Evolutionary conservation across 2,888 invertebrate genomes (phyloP).

Genomic region (Chymomyza amoena): DNA sequence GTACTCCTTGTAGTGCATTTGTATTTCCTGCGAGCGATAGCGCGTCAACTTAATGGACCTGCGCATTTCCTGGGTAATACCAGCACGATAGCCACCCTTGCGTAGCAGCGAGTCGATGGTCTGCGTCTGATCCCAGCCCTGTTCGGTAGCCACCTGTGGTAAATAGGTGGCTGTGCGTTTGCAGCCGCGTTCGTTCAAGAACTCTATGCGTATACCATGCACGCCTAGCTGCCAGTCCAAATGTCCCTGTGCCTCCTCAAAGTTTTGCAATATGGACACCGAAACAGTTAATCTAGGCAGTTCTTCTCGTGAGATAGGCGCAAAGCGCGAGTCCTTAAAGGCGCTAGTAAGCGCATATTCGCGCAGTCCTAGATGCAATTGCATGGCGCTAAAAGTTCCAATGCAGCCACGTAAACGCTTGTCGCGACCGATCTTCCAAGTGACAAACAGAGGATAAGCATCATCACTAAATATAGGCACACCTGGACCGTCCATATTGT

Average conservation of each 20-base stretch:
- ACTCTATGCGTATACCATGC: conserved; percentile 99
- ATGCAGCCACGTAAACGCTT: conserved; percentile 98
- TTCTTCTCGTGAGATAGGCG: conserved; percentile 96
- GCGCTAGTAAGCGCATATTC: conserved; percentile 99
- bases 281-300: conserved; percentile 94
- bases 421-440: conserved; percentile 99
- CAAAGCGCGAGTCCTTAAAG: conserved; percentile 96
- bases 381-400: conserved; percentile 98
- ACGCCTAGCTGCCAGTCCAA: conserved; percentile 98
- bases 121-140: conserved; percentile 99
- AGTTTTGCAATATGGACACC: conserved; percentile 94
- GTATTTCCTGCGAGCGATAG: conserved; percentile 97
- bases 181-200: conserved; percentile 93
- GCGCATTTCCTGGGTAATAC: conserved; percentile 92
- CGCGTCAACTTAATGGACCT: conserved; percentile 95
- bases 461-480: conserved; percentile 96
- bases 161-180: conserved; percentile 98
- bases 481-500: conserved; percentile 94
- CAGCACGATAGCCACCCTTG: conserved; percentile 97
- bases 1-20: conserved; percentile 92
- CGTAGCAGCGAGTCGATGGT: conserved; percentile 98
- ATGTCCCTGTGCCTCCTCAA: conserved; percentile 96
- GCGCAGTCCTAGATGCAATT: conserved; percentile 94
- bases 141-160: conserved; percentile 98
- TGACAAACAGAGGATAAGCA: conserved; percentile 98